Evolutionary conservation across 2,888 invertebrate species (phyloP).

Genomic region (Lymantria monacha): DNA sequence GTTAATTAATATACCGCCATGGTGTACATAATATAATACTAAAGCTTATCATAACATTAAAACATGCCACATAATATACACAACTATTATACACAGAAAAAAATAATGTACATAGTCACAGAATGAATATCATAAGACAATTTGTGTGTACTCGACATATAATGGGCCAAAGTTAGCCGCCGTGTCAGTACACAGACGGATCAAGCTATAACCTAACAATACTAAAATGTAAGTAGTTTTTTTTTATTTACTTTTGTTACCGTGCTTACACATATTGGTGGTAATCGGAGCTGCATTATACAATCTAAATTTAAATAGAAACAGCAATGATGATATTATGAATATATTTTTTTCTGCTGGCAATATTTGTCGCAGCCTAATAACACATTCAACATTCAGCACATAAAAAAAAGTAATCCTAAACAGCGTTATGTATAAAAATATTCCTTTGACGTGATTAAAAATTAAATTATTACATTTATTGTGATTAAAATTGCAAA

Average conservation of each 20-base stretch:
- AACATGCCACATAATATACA: constrained; percentile 63
- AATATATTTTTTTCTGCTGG: constrained; percentile 4
- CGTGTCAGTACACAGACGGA: constrained; percentile 35
- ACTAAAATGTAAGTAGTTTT: constrained; percentile 28
- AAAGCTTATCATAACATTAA: constrained; percentile 60
- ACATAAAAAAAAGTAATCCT: background rate
- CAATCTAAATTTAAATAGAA: constrained; percentile 8
- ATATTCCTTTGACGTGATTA: constrained; percentile 6
- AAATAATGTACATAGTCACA: constrained; percentile 55
- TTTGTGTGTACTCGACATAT: constrained; percentile 13
- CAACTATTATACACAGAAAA: constrained; percentile 56
- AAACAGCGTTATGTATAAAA: constrained; percentile 21
- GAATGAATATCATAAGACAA: constrained; percentile 40
- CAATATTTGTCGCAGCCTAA: background rate
- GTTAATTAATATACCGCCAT: constrained; percentile 11
- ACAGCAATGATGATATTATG: background rate
- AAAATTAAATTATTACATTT: background rate
- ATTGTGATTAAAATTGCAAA: constrained; percentile 6
- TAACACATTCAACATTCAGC: background rate
- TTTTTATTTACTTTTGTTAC: constrained; percentile 25
- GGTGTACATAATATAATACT: constrained; percentile 56
- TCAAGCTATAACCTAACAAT: constrained; percentile 27
- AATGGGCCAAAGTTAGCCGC: constrained; percentile 4
- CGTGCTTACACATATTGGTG: constrained; percentile 28
- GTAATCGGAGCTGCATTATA: constrained; percentile 29